These are phyloP conservation scores for Anoplophora glabripennis DNA, from an alignment of 1,140 invertebrate species.

Conservation along the genomic window DNA sequence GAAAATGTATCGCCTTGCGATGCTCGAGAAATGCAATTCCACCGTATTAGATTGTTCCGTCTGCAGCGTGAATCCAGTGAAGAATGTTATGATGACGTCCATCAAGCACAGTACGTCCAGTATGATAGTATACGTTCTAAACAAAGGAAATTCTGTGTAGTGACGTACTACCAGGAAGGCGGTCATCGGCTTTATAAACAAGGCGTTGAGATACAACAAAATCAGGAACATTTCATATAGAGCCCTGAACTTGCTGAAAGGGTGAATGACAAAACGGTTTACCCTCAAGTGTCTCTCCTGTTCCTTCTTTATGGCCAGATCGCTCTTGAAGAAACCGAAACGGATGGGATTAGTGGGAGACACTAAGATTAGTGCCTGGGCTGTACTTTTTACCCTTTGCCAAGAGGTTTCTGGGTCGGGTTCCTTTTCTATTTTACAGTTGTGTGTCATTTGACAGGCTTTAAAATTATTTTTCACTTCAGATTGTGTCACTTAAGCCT, in stretches of 20 bases:
- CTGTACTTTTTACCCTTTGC: no score
- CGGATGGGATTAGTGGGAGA: neutral
- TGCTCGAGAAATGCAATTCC: neutral
- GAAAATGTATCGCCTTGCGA: slow-evolving; percentile 4
- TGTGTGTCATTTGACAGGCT: no score
- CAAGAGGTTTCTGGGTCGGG: no score
- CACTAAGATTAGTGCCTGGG: neutral
- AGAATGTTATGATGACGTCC: slow-evolving; percentile 19
- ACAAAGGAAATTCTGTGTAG: neutral
- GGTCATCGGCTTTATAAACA: neutral
- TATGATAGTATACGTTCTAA: neutral
- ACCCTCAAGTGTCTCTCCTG: neutral
- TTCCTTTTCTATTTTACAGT: no score
- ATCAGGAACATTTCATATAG: slow-evolving; percentile 3
- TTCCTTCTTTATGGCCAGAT: neutral
- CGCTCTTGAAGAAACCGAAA: slow-evolving; percentile 4
- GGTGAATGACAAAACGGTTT: slow-evolving; percentile 6
- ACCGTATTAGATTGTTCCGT: neutral
- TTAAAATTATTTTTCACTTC: no score
- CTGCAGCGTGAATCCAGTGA: slow-evolving; percentile 16
- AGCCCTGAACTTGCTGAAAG: slow-evolving; percentile 6
- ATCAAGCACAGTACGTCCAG: slow-evolving; percentile 11
- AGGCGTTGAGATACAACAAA: neutral
- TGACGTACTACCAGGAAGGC: neutral
- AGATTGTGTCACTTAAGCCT: no score